Base-by-base conservation (phyloP, 2,888 invertebrate species). In the Itoplectis maculator region DNA sequence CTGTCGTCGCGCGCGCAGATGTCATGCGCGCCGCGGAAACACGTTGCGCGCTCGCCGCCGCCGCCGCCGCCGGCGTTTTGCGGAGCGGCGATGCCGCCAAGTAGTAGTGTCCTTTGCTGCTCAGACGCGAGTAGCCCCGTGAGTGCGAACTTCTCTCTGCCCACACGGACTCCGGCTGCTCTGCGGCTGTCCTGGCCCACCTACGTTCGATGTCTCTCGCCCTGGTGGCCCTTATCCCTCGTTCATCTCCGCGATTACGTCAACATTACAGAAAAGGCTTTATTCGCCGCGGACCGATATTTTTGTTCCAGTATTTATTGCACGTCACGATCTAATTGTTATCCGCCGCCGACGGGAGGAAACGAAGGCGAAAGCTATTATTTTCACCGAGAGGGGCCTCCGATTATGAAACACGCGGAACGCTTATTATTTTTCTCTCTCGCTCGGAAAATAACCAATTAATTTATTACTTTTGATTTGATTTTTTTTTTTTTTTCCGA, bases 1-100 rank as follows among this genome's bases (percentile, higher is more conserved):
- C 72, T 56, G 78, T 72, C 82, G 79, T 66, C 74, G 59, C 29
- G 29, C 2, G 29, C 82, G 79, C 70, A 75, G 59, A 74, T 70
- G 81, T 47, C 75, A 81, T 79, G 81, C 75, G 78, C 70, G 68
- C 35, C 35, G 49, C 68, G 45, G 23, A 59, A 69, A 37, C 78
- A 74, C 59, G 54, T 59, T 61, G 75, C 51, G 59, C 65, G n/a
- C n/a, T n/a, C n/a, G n/a, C n/a, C n/a, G n/a, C 65, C 63, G 80
- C 70, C 45, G 56, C 42, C 40, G 40, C 75, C 20, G 23, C 63
- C 35, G 42, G 37, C 78, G 20, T 51, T n/a, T 23, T 11, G 37
- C n/a, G n/a, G n/a, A n/a, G n/a, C n/a, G n/a, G 40, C 29, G 29
- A 29, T 2, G 29, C 29, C 18, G 9, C 63, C 61, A 29, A 82